Conservation (phyloP, 2,888 invertebrate genomes). For the Lasioglossum villosulum region DNA sequence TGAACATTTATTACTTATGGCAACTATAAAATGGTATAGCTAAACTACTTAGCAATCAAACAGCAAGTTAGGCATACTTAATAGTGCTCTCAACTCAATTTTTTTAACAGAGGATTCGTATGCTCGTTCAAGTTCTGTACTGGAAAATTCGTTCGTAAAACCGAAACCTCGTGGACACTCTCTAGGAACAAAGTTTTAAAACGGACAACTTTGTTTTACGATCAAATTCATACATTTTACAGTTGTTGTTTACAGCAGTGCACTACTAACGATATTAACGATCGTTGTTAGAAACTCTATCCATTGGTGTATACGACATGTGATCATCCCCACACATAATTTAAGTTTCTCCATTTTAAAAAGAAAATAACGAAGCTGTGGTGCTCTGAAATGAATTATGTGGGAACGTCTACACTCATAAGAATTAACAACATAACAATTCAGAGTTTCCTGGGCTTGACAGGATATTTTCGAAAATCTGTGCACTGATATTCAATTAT, state of each 20-base stretch:
- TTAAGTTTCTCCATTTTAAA: not conserved
- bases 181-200: not conserved
- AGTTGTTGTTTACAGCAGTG: not conserved
- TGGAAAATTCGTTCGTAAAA: not conserved
- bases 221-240: not conserved
- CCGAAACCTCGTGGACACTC: not conserved
- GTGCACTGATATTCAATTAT: conserved; percentile 61
- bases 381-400: not conserved
- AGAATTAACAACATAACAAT: not conserved
- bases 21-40: not conserved
- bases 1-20: not conserved
- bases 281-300: not conserved
- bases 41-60: not conserved
- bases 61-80: not conserved
- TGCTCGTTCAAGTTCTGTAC: not conserved
- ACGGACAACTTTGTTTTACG: not conserved
- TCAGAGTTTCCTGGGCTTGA: conserved; percentile 45
- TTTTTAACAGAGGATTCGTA: not conserved
- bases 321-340: not conserved
- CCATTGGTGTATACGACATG: not conserved
- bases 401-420: not conserved
- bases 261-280: not conserved
- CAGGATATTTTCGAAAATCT: conserved; percentile 67
- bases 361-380: not conserved
- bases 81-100: not conserved